phyloP scores from a whole-genome alignment of 2,113 vertebrate species.

The Glareola pratincola region DNA sequence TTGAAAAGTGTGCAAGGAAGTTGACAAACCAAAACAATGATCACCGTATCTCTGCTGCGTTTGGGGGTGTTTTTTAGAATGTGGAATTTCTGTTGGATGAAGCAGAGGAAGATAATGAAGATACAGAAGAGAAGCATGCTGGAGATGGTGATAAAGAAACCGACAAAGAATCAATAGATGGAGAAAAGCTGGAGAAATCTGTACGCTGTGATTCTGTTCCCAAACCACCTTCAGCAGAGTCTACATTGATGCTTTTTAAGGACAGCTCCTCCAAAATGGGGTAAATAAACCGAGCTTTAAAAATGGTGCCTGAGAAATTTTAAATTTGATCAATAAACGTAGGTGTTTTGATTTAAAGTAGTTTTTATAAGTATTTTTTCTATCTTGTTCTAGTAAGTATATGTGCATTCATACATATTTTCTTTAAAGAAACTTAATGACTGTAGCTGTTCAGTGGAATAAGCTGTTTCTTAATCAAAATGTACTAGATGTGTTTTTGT shows the following conservation, averaged over 20 bases:
- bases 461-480: neutral
- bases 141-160: slow-evolving; percentile 63
- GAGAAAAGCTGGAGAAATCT: slow-evolving; percentile 63
- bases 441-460: neutral
- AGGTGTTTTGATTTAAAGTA: neutral
- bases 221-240: slow-evolving; percentile 79
- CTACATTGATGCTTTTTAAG: slow-evolving; percentile 89
- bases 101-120: slow-evolving; percentile 71
- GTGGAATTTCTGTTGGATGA: slow-evolving; percentile 79
- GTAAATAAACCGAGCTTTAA: slow-evolving; percentile 65
- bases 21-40: neutral
- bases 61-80: slow-evolving; percentile 65
- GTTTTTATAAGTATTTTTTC: neutral
- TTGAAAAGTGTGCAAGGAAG: neutral
- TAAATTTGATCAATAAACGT: neutral
- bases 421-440: neutral
- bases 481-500: neutral
- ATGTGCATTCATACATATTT: neutral
- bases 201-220: slow-evolving; percentile 53
- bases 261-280: slow-evolving; percentile 88
- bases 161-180: slow-evolving; percentile 68
- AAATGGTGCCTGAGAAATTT: neutral
- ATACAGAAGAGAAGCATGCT: slow-evolving; percentile 66
- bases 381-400: neutral
- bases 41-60: neutral